Evolutionary conservation across 1,140 invertebrate species (phyloP).

Genomic region (Formica selysi): DNA sequence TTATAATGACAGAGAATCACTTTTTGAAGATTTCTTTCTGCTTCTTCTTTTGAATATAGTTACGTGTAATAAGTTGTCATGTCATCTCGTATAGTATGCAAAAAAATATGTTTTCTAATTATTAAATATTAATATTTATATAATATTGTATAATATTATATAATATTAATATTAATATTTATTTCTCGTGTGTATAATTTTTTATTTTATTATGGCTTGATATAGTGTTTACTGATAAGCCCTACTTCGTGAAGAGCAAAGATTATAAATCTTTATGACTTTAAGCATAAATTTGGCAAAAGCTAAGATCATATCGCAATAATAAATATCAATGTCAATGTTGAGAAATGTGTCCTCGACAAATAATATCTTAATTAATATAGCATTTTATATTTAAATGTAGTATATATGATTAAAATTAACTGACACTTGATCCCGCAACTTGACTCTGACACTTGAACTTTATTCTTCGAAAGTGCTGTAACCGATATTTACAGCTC

Average conservation of each 20-base stretch:
- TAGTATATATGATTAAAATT: background rate
- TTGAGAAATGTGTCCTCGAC: background rate
- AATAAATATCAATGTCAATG: background rate
- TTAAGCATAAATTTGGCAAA: background rate
- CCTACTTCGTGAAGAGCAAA: background rate
- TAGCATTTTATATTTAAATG: background rate
- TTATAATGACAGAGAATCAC: background rate
- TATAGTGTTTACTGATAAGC: background rate
- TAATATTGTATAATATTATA: too few relatives aligned
- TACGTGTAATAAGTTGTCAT: background rate
- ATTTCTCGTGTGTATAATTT: too few relatives aligned
- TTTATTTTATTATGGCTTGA: background rate
- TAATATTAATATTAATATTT: background rate
- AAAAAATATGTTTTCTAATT: background rate
- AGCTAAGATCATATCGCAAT: background rate
- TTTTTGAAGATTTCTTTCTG: background rate
- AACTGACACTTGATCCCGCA: background rate
- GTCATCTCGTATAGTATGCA: background rate
- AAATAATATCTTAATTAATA: background rate
- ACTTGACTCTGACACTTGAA: background rate
- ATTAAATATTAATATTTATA: background rate
- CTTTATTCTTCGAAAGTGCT: background rate
- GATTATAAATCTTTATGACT: background rate
- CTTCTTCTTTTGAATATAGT: background rate
- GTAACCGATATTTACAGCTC: background rate